Base-by-base conservation (phyloP, 2,888 invertebrate species). In the Rhogogaster chlorosoma region DNA sequence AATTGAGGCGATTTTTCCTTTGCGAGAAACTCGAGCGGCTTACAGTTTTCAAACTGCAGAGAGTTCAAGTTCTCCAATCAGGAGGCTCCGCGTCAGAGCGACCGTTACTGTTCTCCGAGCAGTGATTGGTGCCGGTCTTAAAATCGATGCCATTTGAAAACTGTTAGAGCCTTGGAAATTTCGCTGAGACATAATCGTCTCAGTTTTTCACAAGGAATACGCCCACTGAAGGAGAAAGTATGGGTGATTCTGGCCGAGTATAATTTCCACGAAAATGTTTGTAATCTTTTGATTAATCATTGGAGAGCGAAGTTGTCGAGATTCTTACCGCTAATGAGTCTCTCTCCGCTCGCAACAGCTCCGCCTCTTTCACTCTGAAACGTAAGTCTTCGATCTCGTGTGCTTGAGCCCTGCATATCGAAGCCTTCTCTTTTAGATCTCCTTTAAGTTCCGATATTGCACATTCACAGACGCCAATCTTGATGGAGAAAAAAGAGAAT, bases 371-470 rank as follows among this genome's bases (percentile, higher is more conserved):
- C 6, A 86, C 84, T 38, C 71, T 86, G 4, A 71, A 86, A 5
- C 86, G 86, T 18, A 91, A 86, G 26, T 88, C 85, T 80, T 90
- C 88, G 45, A 91, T 88, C 86, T 91, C 89, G 29, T 89, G 86
- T 6, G 75, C 85, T 67, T 89, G 89, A 15, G 82, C 85, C 71
- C 85, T 71, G 83, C 87, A 89, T 22, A 87, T 82, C 73, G 88
- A 84, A 49, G 84, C 87, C 73, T 89, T 88, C 67, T 90, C 88
- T 61, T 85, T 87, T 29, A 91, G 84, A 32, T 89, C 88, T 26
- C 84, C 86, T 67, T 88, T 89, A 15, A 91, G 87, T 71, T 88
- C 87, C 26, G 88, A 88, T 64, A 89, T 84, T 42, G 88, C 42
- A 80, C 86, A 86, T 57, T 89, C 89, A 10, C 83, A 88, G 0